Base-by-base conservation (phyloP, 1,140 invertebrate genomes). In the Drosophila pallidifrons region DNA sequence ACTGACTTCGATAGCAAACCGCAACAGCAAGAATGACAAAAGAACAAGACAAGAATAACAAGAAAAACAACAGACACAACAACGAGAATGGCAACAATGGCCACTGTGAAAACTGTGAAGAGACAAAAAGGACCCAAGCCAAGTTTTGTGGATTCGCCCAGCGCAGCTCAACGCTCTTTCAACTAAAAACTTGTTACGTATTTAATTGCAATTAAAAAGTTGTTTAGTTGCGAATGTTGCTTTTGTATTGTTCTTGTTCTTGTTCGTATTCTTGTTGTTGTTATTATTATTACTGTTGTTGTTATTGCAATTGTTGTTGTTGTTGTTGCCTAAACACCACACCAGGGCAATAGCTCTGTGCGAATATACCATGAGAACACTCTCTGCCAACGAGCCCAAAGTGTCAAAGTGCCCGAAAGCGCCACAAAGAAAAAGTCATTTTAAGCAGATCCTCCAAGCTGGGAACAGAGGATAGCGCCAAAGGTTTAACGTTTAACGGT, bases 201-300 rank as follows among this genome's bases (percentile, higher is more conserved):
- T 89, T 89, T 89, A 89, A 89, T 89, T 89, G 85, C 85, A 89
- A 89, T 89, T 89, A 89, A 89, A 89, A 89, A 89, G 85, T 89
- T 88, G 81, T 88, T 89, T 89, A 85, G 85, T 89, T 89, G 77
- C 86, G 78, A 89, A 76, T 89, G 81, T 61, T 74, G 30, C 66
- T 58, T 77, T 82, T 54, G 11, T 43, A 15, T 49, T 63, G 65
- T 46, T 67, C 59, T 77, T 63, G 59, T 32, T 54, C 28, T 35
- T 72, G 45, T 63, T 81, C 60, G 58, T 73, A 25, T 52, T 61
- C n/a, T 16, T 77, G 59, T 65, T 71, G 49, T 60, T 73, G 11
- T 66, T 58, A 32, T 38, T 47, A 61, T 38, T 67, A 52, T 59
- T 63, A 54, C 69, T 66, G 54, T 35, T 52, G 52, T 57, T 49